Evolutionary conservation across 2,888 invertebrate species (phyloP).

Genomic region (Macrophya alboannulata): DNA sequence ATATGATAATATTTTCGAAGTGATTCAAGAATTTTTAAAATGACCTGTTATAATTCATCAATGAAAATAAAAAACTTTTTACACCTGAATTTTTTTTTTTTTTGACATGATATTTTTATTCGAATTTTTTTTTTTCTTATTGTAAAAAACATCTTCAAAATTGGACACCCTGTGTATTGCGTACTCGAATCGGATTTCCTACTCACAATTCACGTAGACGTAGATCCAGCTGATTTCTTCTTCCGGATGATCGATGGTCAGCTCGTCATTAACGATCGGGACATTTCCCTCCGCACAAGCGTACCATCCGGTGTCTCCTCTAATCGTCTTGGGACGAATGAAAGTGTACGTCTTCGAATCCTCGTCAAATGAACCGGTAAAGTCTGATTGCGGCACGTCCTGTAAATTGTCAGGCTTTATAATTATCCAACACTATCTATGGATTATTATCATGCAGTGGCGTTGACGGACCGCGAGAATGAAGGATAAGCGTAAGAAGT

Average conservation of each 20-base stretch:
- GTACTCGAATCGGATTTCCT: conserved; percentile 57
- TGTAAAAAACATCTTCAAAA: no score
- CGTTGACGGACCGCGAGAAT: no score
- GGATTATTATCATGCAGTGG: no score
- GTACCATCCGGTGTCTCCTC: conserved; percentile 76
- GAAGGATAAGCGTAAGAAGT: background rate
- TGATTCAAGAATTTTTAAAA: no score
- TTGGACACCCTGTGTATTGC: no score
- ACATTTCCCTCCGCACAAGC: conserved; percentile 70
- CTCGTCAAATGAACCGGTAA: background rate
- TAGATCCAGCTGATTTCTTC: conserved; percentile 70
- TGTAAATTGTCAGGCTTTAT: background rate
- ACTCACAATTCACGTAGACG: conserved; percentile 75
- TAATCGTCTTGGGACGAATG: conserved; percentile 64
- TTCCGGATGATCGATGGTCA: conserved; percentile 58
- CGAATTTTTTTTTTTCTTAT: no score
- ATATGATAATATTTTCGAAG: no score
- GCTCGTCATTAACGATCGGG: conserved; percentile 57
- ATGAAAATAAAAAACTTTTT: no score
- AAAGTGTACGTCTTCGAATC: background rate
- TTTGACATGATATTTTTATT: no score
- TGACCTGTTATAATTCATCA: no score
- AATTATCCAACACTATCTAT: background rate
- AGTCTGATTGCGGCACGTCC: background rate
- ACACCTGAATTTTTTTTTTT: no score